Evolutionary conservation across 2,888 invertebrate genomes (phyloP).

Genomic region (Chymomyza caudatula): DNA sequence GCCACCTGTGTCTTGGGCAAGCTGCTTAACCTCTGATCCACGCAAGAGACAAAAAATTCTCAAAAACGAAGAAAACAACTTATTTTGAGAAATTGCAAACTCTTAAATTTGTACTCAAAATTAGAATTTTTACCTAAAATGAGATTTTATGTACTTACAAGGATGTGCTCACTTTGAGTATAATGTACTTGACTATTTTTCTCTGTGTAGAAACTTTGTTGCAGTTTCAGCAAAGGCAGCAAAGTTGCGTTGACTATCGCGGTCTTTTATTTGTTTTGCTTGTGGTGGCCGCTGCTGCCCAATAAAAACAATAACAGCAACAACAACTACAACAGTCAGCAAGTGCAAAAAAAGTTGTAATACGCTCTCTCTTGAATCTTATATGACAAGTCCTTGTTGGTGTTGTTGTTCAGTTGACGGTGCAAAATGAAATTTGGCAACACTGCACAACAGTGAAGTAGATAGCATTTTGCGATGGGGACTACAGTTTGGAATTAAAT

Average conservation of each 20-base stretch:
- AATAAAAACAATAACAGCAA: background rate
- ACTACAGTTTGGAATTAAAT: too few relatives aligned
- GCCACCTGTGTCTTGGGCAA: too few relatives aligned
- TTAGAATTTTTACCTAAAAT: too few relatives aligned
- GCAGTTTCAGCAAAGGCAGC: constrained; percentile 22
- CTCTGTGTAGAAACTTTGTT: constrained; percentile 19
- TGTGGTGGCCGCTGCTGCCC: background rate
- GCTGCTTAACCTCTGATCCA: too few relatives aligned
- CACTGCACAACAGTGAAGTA: background rate
- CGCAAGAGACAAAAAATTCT: background rate
- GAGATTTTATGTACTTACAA: too few relatives aligned
- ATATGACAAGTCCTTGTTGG: constrained; percentile 21
- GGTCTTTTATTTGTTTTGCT: constrained; percentile 24
- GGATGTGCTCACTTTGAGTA: too few relatives aligned
- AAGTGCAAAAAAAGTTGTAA: background rate
- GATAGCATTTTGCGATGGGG: too few relatives aligned
- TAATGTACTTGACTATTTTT: too few relatives aligned
- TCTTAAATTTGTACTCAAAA: too few relatives aligned
- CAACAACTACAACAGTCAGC: background rate
- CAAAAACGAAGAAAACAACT: background rate
- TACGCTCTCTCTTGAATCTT: constrained; percentile 13
- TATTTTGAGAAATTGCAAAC: too few relatives aligned
- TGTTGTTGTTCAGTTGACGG: constrained; percentile 9
- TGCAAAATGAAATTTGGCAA: background rate
- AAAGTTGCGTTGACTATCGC: constrained; percentile 26